Conservation (phyloP, 2,797 vertebrate species). For the Nyctibius grandis region DNA sequence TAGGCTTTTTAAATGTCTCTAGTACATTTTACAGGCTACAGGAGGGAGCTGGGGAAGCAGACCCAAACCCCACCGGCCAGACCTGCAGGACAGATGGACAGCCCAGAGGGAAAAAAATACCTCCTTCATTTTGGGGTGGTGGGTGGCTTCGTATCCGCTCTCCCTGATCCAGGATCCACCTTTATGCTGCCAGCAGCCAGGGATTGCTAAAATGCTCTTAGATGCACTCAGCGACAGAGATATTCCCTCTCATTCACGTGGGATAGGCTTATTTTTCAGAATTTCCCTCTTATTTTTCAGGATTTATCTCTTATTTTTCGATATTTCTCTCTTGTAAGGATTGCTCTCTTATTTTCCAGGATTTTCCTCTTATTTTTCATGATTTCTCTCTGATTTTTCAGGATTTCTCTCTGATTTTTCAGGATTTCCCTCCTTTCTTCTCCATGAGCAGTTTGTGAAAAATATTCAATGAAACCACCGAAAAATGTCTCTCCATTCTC, state of each 20-base stretch:
- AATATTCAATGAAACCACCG: rapidly evolving
- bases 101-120: not conserved
- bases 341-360: not conserved
- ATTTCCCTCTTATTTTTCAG: not conserved
- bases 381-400: not conserved
- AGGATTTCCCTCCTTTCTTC: not conserved
- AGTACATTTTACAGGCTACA: not conserved
- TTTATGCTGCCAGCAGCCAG: not conserved
- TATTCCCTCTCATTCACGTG: not conserved
- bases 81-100: not conserved
- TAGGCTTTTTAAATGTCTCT: not conserved
- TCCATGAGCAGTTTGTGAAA: rapidly evolving
- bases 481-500: rapidly evolving
- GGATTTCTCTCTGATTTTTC: not conserved
- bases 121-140: not conserved
- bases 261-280: no score
- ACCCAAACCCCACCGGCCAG: not conserved
- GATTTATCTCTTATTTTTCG: not conserved
- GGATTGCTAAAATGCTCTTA: not conserved
- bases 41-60: not conserved
- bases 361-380: not conserved
- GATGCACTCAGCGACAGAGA: not conserved
- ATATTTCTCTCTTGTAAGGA: not conserved
- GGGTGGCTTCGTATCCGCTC: not conserved
- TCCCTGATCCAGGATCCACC: not conserved